Percentiles rank a stretch among this genome's conserved stretches.
Evolutionary conservation across 2,888 invertebrate species (phyloP).

Genomic region (Drosophila kokeensis): DNA sequence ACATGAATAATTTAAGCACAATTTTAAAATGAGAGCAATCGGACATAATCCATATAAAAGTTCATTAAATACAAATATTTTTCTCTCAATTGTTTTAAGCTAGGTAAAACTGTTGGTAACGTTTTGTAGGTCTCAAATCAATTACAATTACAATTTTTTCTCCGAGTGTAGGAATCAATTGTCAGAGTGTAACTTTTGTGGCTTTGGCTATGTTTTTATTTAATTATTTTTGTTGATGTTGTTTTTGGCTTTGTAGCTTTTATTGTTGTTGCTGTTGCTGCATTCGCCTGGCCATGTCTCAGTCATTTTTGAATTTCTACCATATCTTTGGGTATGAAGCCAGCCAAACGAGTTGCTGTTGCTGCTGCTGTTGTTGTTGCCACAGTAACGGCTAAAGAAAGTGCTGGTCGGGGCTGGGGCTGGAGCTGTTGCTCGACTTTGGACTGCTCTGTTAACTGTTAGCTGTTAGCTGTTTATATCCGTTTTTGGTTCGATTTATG

Average conservation of each 20-base stretch:
- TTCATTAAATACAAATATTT: background rate
- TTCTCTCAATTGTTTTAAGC: too few species aligned
- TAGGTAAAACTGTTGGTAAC: background rate
- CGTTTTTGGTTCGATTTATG: conserved; percentile 78
- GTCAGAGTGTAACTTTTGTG: conserved; percentile 18
- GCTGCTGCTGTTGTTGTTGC: conserved; percentile 28
- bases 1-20: background rate
- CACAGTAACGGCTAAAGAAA: conserved; percentile 63
- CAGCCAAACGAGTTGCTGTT: conserved; percentile 56
- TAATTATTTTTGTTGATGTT: conserved; percentile 33
- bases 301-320: conserved; percentile 66
- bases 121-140: background rate
- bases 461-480: conserved; percentile 69
- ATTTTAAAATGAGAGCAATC: background rate
- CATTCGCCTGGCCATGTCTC: conserved; percentile 38
- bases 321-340: conserved; percentile 59
- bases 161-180: conserved; percentile 9
- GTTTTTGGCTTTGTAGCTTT: conserved; percentile 16
- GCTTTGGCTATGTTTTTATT: conserved; percentile 29
- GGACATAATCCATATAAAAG: background rate
- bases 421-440: conserved; percentile 58
- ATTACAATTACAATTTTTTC: background rate
- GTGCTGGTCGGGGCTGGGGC: conserved; percentile 40
- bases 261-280: conserved; percentile 40
- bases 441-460: conserved; percentile 26